phyloP scores from a whole-genome alignment of 2,888 invertebrate species.

The Melinopterus prodromus region DNA sequence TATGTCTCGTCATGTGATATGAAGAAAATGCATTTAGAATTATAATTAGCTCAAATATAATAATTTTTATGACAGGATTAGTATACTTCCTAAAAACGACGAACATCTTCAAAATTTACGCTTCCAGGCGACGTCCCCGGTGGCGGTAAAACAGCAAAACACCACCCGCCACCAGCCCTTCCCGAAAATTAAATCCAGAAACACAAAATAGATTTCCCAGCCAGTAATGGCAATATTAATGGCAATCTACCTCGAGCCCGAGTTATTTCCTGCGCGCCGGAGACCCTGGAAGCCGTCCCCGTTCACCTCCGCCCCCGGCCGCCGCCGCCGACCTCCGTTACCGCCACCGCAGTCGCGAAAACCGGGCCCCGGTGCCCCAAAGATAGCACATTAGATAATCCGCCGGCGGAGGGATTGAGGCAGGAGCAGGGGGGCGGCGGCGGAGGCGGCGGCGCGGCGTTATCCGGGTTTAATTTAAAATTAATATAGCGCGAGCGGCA shows the following conservation, averaged over 20 bases:
- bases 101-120: not conserved
- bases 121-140: not conserved
- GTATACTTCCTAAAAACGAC: too few species aligned
- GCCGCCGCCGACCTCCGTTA: not conserved
- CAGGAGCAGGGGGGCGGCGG: slow-evolving; percentile 38
- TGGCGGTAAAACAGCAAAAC: not conserved
- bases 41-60: too few species aligned
- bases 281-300: slow-evolving; percentile 33
- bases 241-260: slow-evolving; percentile 59
- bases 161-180: not conserved
- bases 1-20: too few species aligned
- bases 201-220: slow-evolving; percentile 52
- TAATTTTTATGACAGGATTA: too few species aligned
- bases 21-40: too few species aligned
- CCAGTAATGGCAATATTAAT: slow-evolving; percentile 57
- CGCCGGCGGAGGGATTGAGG: slow-evolving; percentile 41
- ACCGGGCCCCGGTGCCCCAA: slow-evolving; percentile 15
- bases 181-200: slow-evolving; percentile 23
- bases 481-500: slow-evolving; percentile 75
- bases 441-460: slow-evolving; percentile 56
- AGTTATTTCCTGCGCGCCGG: slow-evolving; percentile 55
- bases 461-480: slow-evolving; percentile 75
- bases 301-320: not conserved
- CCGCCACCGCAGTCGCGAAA: not conserved
- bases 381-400: slow-evolving; percentile 57